Evolutionary conservation across 2,797 vertebrate genomes (phyloP), one percentile per base, ranked within the genome.

Genomic region (Acomys russatus): DNA sequence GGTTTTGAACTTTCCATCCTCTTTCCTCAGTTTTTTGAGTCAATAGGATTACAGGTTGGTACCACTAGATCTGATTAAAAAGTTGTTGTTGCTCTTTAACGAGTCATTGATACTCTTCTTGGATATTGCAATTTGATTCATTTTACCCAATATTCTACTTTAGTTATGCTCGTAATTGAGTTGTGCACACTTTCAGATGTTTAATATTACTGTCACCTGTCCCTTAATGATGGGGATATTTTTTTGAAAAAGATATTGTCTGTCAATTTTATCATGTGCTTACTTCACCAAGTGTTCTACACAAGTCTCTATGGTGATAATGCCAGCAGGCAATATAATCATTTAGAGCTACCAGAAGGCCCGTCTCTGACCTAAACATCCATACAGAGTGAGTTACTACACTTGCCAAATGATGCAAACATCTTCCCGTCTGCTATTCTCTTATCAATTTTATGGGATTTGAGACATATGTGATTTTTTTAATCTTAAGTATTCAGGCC

Each of bases 401-500:
- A 61, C 70, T 54, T 84, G 61, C 78, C 77, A 56, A 12, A 35
- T 44, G 30, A 59, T 93, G 84, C 68, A 91, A 89, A 79, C 63
- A 70, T 79, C 88, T 79, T 84, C 76, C 33, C 63, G 38, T 77
- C 89, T 54, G 10, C 56, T 74, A 44, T 68, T 95, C 84, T 49
- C 25, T 92, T 92, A 92, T 87, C 23, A 87, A 91, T 84, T 80
- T 90, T 90, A 49, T 44, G 25, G 73, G 49, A 63, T 66, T 94
- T 94, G 63, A 70, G 71, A 38, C 25, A 95, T 84, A 82, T 9
- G 28, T 17, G 63, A 54, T 9, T 49, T n/a, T 90, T 71, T 51
- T 4, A 51, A 63, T 44, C 44, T 44, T 44, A 51, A 77, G 9
- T 84, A 76, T 88, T 79, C 51, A 76, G 70, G 23, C 15, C 76